Percentiles rank a stretch among this genome's conserved stretches.
Conservation (phyloP, 2,888 invertebrate species). For the Lacanobia wlatinum region DNA sequence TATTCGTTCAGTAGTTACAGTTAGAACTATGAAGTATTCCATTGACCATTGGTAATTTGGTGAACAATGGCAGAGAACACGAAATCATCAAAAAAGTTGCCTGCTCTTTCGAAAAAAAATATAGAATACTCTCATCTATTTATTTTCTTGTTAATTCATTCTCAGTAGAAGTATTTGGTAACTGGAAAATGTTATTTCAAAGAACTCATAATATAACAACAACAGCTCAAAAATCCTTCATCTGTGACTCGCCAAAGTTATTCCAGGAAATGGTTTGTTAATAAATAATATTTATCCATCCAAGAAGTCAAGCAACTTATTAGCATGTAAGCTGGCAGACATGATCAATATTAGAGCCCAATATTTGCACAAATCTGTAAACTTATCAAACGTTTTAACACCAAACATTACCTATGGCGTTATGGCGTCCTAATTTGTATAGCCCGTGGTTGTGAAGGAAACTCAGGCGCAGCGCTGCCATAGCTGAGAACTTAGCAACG, state of each 20-base stretch:
- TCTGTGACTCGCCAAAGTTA: conserved; percentile 37
- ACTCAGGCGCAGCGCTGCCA: conserved; percentile 32
- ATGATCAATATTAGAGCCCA: conserved; percentile 82
- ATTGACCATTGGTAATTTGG: neutral
- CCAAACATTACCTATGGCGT: no score
- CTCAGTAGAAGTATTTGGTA: neutral
- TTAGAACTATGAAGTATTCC: neutral
- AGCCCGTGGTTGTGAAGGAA: conserved; percentile 63
- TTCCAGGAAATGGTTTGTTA: conserved; percentile 72
- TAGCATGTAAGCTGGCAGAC: conserved; percentile 81
- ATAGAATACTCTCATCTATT: neutral
- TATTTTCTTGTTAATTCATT: neutral
- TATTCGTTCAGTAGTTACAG: neutral
- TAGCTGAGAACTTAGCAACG: conserved; percentile 43
- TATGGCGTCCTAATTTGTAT: conserved; percentile 78
- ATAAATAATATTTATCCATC: conserved; percentile 71
- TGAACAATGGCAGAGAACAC: neutral
- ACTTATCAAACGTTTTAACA: conserved; percentile 86
- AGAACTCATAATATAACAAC: conserved; percentile 7
- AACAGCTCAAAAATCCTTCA: conserved; percentile 35
- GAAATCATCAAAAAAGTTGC: neutral
- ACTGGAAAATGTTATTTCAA: conserved; percentile 25
- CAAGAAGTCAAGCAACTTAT: conserved; percentile 77
- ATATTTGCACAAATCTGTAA: conserved; percentile 86
- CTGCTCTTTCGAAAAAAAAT: neutral